Evolutionary conservation across 2,888 invertebrate species (phyloP), one percentile per base, ranked within the genome.

Genomic region (Plebejus melissa): DNA sequence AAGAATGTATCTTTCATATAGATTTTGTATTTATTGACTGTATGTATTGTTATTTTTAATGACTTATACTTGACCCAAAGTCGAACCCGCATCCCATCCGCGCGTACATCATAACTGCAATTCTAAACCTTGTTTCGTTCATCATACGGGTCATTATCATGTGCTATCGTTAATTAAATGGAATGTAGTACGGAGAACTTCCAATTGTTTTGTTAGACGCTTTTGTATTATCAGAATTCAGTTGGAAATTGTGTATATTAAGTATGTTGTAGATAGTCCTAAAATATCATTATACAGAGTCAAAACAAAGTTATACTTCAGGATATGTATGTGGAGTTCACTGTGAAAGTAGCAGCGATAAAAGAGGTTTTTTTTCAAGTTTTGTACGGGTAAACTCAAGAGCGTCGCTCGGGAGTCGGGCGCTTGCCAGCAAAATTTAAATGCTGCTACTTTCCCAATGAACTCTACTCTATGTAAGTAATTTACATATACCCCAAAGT

Each of bases 71-170:
- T 76, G 77, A 76, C 74, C 72, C 74, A 58, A 69, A 65, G 74
- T 77, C 72, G 75, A 76, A 77, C 78, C 78, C 78, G 78, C 76
- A 78, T 78, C 69, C n/a, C 13, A 36, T 72, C 22, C 32, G 58
- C 72, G 54, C 50, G 75, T 58, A 72, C 46, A 76, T 60, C 70
- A 9, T 70, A 16, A 74, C 71, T 69, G 72, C 65, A 75, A 69
- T 69, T 60, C 7, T 58, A 41, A 74, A 4, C 74, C 76, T 76
- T 74, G 76, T 74, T 16, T 41, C 72, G n/a, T 76, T 74, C 9
- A 65, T n/a, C 54, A 75, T 50, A 75, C 72, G 72, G 57, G 50
- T 76, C 75, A 13, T 72, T 72, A 50, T 72, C 72, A 72, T 50
- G 28, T 54, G 22, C 22, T 46, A 41, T 22, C 7, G 41, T 46